These are phyloP conservation scores for Fragum fragum DNA, from an alignment of 2,888 invertebrate species.

Conservation along the genomic window DNA sequence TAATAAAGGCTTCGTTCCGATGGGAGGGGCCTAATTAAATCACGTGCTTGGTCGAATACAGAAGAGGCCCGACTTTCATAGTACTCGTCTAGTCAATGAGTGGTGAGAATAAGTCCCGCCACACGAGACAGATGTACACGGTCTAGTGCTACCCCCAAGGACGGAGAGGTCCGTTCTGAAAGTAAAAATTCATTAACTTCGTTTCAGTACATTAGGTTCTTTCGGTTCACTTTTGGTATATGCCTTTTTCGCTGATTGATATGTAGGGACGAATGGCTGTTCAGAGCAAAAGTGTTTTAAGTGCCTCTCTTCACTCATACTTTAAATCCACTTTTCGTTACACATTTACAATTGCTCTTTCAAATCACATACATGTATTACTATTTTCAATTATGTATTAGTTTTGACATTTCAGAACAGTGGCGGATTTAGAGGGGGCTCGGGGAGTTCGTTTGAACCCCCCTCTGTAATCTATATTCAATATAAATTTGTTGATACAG, in stretches of 20 bases:
- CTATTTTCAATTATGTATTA: no score
- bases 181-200: conserved; percentile 30
- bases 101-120: conserved; percentile 10
- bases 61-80: conserved; percentile 22
- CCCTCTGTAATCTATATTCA: no score
- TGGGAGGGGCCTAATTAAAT: conserved; percentile 64
- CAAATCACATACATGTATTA: no score
- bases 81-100: conserved; percentile 2
- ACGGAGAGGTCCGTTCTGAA: background rate
- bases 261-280: background rate
- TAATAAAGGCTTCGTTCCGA: conserved; percentile 22
- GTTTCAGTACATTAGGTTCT: conserved; percentile 25
- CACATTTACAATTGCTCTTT: background rate
- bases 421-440: no score
- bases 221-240: conserved; percentile 20
- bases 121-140: conserved; percentile 25
- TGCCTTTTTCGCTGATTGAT: conserved; percentile 9
- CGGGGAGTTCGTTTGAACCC: no score
- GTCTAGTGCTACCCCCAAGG: conserved; percentile 16
- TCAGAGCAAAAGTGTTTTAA: background rate
- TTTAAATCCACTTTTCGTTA: background rate
- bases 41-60: conserved; percentile 49
- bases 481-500: no score
- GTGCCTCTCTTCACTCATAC: background rate
- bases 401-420: no score